Conservation (phyloP, 2,113 vertebrate genomes). For the Pygoscelis antarcticus region DNA sequence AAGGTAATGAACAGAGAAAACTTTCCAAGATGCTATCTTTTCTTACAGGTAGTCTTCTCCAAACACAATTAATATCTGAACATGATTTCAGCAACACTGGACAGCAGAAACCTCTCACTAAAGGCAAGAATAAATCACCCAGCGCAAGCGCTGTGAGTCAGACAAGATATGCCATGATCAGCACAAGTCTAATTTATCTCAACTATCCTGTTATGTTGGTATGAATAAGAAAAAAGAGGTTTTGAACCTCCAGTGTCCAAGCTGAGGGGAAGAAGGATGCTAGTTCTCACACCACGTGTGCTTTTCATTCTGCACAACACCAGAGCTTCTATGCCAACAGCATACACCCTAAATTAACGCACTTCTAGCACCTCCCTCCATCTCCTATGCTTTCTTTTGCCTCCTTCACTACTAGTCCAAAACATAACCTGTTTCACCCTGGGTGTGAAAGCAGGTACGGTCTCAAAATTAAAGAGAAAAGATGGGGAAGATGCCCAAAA, state of each 20-base stretch:
- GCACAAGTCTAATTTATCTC: background rate
- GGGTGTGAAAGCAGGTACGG: background rate
- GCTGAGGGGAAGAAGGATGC: background rate
- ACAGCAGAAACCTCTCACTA: background rate
- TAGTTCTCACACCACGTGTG: rapidly evolving
- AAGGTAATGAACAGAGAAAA: background rate
- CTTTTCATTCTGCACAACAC: background rate
- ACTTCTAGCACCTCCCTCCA: background rate
- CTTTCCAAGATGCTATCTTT: background rate
- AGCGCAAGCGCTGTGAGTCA: background rate
- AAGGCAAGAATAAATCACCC: background rate
- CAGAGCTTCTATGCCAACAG: background rate
- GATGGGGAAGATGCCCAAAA: background rate
- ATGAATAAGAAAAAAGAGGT: background rate
- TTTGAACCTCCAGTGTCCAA: background rate
- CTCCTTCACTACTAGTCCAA: background rate
- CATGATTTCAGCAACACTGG: background rate
- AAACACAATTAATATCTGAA: background rate
- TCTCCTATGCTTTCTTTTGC: background rate
- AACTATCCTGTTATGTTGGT: background rate
- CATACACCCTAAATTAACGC: background rate
- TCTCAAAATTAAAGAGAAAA: background rate
- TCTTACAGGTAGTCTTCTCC: background rate
- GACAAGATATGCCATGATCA: background rate
- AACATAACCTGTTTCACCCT: background rate